Conservation (phyloP, 1,140 invertebrate species). For the Tyrophagus putrescentiae region DNA sequence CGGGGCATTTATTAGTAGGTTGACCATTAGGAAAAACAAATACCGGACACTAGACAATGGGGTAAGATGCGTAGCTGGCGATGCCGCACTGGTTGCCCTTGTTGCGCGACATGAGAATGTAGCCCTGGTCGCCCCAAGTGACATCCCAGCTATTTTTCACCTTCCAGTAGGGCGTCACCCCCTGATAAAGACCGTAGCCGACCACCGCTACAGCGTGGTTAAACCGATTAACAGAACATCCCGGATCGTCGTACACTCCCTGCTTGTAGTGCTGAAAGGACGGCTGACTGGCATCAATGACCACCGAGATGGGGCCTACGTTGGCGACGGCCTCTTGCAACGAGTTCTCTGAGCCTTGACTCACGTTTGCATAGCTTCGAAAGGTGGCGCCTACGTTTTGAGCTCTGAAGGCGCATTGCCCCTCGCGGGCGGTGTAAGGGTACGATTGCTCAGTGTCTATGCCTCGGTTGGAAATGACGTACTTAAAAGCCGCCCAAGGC, state of each 20-base stretch:
- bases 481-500: slow-evolving; percentile 37
- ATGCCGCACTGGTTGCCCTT: slow-evolving; percentile 35
- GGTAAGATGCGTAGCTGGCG: slow-evolving; percentile 33
- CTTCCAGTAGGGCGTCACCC: slow-evolving; percentile 55
- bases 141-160: slow-evolving; percentile 55
- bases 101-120: slow-evolving; percentile 34
- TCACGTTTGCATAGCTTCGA: slow-evolving; percentile 63
- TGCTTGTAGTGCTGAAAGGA: slow-evolving; percentile 57
- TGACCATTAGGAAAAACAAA: no score
- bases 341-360: slow-evolving; percentile 48
- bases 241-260: slow-evolving; percentile 50
- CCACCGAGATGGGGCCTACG: slow-evolving; percentile 62
- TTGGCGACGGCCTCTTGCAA: slow-evolving; percentile 64
- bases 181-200: slow-evolving; percentile 55
- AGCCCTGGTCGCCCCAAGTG: slow-evolving; percentile 29
- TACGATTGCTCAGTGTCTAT: slow-evolving; percentile 86
- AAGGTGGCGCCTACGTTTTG: slow-evolving; percentile 59
- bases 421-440: slow-evolving; percentile 59
- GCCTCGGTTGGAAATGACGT: slow-evolving; percentile 71
- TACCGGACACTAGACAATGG: slow-evolving; percentile 31
- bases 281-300: slow-evolving; percentile 73
- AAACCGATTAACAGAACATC: slow-evolving; percentile 52
- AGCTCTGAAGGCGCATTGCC: slow-evolving; percentile 50
- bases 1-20: no score
- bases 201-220: slow-evolving; percentile 70